Evolutionary conservation across 1,140 invertebrate genomes (phyloP), one percentile per base, ranked within the genome.

Genomic region (Diorhabda elongata): DNA sequence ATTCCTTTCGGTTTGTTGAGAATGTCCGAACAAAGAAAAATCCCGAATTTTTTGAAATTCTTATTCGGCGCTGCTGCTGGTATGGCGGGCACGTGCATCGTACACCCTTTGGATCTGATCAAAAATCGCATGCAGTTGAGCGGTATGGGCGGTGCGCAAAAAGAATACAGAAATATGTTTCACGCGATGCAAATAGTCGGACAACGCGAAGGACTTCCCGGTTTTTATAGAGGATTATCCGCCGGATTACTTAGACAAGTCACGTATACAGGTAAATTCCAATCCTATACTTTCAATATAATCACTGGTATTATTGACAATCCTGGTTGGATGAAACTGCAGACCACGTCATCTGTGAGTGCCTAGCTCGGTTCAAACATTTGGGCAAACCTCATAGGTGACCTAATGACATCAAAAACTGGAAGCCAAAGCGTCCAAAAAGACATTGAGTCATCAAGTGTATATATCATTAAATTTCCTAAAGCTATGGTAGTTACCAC

Each of bases 41-140:
- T 83, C 61, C 82, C 83, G 7, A 83, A 82, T 66, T 79, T 75
- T 70, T 71, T 82, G 4, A 83, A 83, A 76, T 84, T 83, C 74
- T 26, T 89, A 1, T 88, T 91, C 79, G 90, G 90, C 71, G 87
- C 86, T 69, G 83, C 87, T 71, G 87, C 91, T 68, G 90, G 98
- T 68, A 99, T 99, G 96, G 90, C 86, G 56, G 98, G 97, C 7
- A 99, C 98, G 47, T 87, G 90, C 73, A 93, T 99, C 77, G 98
- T 99, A 2, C 98, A 99, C 81, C 98, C 98, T 0, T 82, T 99
- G 64, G 98, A 99, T 86, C 84, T 99, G 69, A 90, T 99, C 2
- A 99, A 99, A 84, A 99, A 97, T 82, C 87, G 98, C 65, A 99
- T 99, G 97, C 98, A 99, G 83, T 82, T 99, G 58, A 94, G 92